These are phyloP conservation scores for Muscicapa striata DNA, from an alignment of 2,797 vertebrate species.

Conservation along the genomic window DNA sequence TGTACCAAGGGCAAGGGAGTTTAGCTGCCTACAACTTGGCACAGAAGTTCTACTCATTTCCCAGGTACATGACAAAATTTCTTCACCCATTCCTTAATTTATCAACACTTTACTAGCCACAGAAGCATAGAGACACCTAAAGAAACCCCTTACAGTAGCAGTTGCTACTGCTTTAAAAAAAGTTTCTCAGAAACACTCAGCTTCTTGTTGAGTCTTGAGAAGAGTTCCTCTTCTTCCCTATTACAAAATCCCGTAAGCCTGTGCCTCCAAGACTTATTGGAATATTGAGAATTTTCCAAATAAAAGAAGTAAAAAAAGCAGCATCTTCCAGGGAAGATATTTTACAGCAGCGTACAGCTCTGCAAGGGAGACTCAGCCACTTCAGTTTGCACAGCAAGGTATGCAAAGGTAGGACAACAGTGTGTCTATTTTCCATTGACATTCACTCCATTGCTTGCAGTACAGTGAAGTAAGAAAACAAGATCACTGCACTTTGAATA, in stretches of 20 bases:
- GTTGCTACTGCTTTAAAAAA: background rate
- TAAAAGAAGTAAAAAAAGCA: background rate
- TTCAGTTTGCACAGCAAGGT: background rate
- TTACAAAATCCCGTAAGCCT: background rate
- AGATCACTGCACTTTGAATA: background rate
- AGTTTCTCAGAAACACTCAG: background rate
- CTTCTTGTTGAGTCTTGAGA: background rate
- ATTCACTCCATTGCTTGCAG: background rate
- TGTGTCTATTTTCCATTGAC: background rate
- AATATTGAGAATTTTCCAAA: conserved; percentile 32
- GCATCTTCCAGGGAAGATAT: background rate
- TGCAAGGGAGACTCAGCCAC: background rate
- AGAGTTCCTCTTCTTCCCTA: background rate
- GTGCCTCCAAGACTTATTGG: background rate
- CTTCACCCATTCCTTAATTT: background rate
- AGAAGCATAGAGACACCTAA: background rate
- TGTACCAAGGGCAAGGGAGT: background rate
- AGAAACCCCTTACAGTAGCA: background rate
- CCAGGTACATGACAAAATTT: background rate
- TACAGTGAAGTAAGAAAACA: background rate
- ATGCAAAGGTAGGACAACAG: background rate
- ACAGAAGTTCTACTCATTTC: background rate
- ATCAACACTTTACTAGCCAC: background rate
- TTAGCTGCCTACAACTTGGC: background rate
- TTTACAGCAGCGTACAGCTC: background rate